Percentiles rank a stretch among this genome's conserved stretches.
phyloP scores from a whole-genome alignment of 2,113 vertebrate species.

The Ptychochromis oligacanthus region DNA sequence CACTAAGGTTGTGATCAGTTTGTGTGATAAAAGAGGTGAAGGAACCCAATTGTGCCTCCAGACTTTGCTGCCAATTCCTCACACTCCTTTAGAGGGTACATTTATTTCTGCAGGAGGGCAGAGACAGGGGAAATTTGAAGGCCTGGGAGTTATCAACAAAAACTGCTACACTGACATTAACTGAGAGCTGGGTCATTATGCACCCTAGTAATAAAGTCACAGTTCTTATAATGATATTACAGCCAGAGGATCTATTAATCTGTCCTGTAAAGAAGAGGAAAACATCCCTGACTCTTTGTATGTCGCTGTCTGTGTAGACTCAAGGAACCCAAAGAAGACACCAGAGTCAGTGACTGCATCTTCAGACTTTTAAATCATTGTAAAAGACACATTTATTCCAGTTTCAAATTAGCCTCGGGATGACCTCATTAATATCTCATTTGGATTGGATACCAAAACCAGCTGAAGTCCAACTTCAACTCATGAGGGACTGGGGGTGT shows the following conservation, averaged over 20 bases:
- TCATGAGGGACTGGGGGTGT: not conserved
- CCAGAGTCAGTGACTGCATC: not conserved
- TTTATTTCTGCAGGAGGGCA: not conserved
- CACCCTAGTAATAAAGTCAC: not conserved
- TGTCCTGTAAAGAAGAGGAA: not conserved
- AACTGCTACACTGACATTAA: not conserved
- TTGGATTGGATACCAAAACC: not conserved
- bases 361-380: not conserved
- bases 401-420: constrained; percentile 17
- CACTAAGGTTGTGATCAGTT: not conserved
- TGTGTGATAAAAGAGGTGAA: not conserved
- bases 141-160: not conserved
- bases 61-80: not conserved
- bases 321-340: not conserved
- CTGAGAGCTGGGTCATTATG: not conserved
- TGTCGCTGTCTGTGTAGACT: constrained; percentile 10
- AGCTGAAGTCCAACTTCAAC: not conserved
- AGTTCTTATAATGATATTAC: not conserved
- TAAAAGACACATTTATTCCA: not conserved
- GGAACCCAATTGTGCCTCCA: not conserved
- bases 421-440: constrained; percentile 28
- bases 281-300: not conserved
- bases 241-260: not conserved
- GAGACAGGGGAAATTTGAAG: not conserved
- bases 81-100: not conserved